A percentile compares a stretch with the other conserved stretches of the same genome.
Evolutionary conservation across 2,888 invertebrate species (phyloP).

Genomic region (Eristalinus aeneus): DNA sequence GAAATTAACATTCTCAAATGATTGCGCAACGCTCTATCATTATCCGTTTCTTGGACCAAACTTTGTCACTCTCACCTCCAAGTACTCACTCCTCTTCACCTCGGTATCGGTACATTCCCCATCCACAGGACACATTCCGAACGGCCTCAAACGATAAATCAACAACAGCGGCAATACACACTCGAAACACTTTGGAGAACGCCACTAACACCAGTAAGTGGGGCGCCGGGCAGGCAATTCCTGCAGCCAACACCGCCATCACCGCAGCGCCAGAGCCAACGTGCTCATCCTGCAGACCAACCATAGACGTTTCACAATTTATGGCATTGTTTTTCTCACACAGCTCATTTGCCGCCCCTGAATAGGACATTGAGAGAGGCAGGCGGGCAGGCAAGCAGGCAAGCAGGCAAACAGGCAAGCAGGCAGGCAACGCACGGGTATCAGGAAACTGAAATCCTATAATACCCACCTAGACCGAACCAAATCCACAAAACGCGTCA

Average conservation of each 20-base stretch:
- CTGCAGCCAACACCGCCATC: constrained; percentile 6
- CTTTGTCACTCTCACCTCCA: constrained; percentile 24
- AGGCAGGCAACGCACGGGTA: neutral
- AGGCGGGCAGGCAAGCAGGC: neutral
- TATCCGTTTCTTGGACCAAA: constrained; percentile 19
- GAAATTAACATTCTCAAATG: constrained; percentile 35
- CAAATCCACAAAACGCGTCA: constrained; percentile 67
- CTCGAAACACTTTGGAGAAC: constrained; percentile 29
- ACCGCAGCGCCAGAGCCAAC: neutral
- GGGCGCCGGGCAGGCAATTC: constrained; percentile 16
- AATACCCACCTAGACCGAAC: constrained; percentile 28
- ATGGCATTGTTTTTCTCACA: constrained; percentile 54
- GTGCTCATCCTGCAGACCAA: neutral
- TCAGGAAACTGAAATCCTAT: constrained; percentile 21
- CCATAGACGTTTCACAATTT: constrained; percentile 53
- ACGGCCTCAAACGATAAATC: constrained; percentile 53
- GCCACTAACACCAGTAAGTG: constrained; percentile 60
- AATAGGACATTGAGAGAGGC: too few species aligned
- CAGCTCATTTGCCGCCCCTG: constrained; percentile 48
- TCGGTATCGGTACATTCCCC: neutral
- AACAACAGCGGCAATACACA: constrained; percentile 21
- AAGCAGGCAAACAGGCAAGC: neutral
- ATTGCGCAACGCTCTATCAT: constrained; percentile 34
- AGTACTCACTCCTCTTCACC: neutral
- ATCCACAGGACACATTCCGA: constrained; percentile 26